Conservation (phyloP, 1,140 invertebrate genomes). For the Euura lappo region DNA sequence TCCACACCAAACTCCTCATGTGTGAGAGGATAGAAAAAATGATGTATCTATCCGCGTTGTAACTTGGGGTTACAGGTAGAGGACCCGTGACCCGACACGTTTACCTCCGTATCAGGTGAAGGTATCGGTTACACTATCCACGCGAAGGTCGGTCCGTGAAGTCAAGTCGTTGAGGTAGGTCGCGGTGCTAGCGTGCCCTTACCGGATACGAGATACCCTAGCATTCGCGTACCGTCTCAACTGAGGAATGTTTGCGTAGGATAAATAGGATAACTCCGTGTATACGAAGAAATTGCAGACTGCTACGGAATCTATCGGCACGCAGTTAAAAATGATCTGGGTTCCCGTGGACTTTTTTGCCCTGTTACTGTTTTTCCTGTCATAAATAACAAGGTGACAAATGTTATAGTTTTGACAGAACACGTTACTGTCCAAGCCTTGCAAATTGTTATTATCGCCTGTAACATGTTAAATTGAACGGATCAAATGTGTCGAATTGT, state of each 20-base stretch:
- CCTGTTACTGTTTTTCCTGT: background rate
- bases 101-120: constrained; percentile 17
- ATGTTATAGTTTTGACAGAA: too few species aligned
- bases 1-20: too few species aligned
- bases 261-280: background rate
- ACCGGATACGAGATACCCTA: background rate
- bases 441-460: too few species aligned
- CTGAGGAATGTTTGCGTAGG: background rate
- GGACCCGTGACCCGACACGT: constrained; percentile 19
- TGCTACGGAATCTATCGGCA: too few species aligned
- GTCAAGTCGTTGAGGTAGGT: constrained; percentile 11
- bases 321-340: too few species aligned
- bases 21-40: too few species aligned
- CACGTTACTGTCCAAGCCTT: background rate
- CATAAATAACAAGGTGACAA: background rate
- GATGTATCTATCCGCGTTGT: too few species aligned
- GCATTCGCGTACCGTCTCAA: background rate
- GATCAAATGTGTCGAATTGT: too few species aligned
- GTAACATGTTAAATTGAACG: too few species aligned
- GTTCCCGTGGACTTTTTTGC: too few species aligned
- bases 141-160: background rate
- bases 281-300: background rate
- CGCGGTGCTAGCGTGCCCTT: background rate
- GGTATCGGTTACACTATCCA: constrained; percentile 9
- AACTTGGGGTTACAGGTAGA: background rate